Evolutionary conservation across 53 echinoderm and acorn worm species (phyloP), one percentile per base, ranked within the genome.

Genomic region (Arbacia lixula): DNA sequence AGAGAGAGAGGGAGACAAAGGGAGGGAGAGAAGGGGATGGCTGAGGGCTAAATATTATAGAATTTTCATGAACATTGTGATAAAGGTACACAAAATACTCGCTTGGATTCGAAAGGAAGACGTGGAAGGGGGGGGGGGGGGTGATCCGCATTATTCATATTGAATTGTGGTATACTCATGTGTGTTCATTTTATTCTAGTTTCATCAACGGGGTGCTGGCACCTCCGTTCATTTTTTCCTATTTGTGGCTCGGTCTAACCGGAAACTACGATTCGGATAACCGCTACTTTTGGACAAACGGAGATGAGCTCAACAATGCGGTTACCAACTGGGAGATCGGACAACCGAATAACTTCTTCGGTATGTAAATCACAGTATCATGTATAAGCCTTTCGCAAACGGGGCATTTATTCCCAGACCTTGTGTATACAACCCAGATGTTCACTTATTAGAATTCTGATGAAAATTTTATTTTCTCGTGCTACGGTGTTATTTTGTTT

Each of bases 221-320:
- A 3, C 85, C 85, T 5, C 85, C 85, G 8, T 85, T 72, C 57
- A 34, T 57, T 1, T 24, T 49, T 1, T 30, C 56, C 5, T 85
- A 85, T 36, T 31, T 85, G 30, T 85, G 85, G 85, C 71, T 85
- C 33, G 85, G 85, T 37, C 85, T 85, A 6, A 71, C 39, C 19
- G 60, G 60, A 27, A 61, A 85, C 30, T 72, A 55, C 21, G 19
- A 71, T 20, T 57, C 58, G 0, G 34, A 39, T 40, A 72, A 58
- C 2, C 72, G 71, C 27, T 85, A 57, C 60, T 57, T 39, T 10
- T 85, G 85, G 85, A 39, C 40, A 6, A 71, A 55, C 19, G 85
- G 63, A 32, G 72, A 39, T 19, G 60, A 55, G 28, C 40, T 85
- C 16, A 5, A 30, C 17, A 58, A 72, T 17, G 30, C 55, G 14